Conservation (phyloP, 2,888 invertebrate species). For the Atethmia centrago region DNA sequence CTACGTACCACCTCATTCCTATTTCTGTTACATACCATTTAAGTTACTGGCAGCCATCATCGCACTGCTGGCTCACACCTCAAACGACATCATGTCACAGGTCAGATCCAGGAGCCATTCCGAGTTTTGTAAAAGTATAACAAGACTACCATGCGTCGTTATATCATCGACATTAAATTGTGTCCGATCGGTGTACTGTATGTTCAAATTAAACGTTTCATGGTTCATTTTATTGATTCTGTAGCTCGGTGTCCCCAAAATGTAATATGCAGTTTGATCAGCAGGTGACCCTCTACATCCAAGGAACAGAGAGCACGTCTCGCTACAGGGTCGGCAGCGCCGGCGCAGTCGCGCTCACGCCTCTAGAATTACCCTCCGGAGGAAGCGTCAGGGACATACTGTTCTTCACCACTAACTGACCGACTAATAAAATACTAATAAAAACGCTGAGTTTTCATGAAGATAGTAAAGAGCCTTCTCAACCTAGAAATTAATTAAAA, state of each 20-base stretch:
- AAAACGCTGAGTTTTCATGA: conserved; percentile 10
- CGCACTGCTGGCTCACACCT: too few relatives aligned
- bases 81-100: too few relatives aligned
- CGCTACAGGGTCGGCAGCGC: conserved; percentile 75
- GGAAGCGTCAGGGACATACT: conserved; percentile 84
- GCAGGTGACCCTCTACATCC: conserved; percentile 82
- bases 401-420: conserved; percentile 81
- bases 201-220: too few relatives aligned
- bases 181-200: too few relatives aligned
- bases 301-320: conserved; percentile 74
- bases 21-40: too few relatives aligned
- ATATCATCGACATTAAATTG: too few relatives aligned
- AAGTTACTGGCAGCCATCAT: too few relatives aligned
- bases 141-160: too few relatives aligned
- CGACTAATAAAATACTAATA: conserved; percentile 34
- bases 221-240: too few relatives aligned
- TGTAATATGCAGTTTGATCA: not conserved
- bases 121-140: too few relatives aligned
- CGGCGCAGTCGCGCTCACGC: conserved; percentile 75
- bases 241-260: not conserved
- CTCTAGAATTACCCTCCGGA: conserved; percentile 78
- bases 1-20: too few relatives aligned
- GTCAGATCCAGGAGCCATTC: too few relatives aligned
- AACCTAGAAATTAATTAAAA: conserved; percentile 28
- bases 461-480: not conserved